Evolutionary conservation across 2,797 vertebrate genomes (phyloP), one percentile per base, ranked within the genome.

Genomic region (Morus bassanus): DNA sequence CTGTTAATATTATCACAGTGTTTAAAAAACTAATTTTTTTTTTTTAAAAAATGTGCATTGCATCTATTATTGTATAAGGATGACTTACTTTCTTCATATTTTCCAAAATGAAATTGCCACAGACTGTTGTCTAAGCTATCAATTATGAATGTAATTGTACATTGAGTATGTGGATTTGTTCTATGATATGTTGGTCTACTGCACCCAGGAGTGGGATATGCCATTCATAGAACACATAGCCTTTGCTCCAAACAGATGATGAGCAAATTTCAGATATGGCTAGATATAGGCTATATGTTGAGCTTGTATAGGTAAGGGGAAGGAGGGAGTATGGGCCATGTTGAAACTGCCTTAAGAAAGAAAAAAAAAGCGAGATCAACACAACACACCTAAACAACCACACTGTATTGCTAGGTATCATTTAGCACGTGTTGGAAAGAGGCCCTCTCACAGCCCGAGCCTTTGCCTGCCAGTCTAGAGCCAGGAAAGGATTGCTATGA

Each of bases 361-460:
- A 18, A 35, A 15, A 54, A 27, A 56, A 4, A 41, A 22, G 2
- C 3, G n/a, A 76, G 30, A 61, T 28, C 19, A 41, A n/a, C 10
- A 23, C 0, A 4, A 39, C 19, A 53, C 43, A 30, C 15, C 21
- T 54, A 45, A 83, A 37, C 35, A 83, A 69, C 12, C 15, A 69
- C 1, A 0, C 7, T 48, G 31, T 33, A 45, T 31, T 37, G 73
- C 35, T 46, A 11, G 1, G 1, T 23, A 19, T 39, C 1, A 0
- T 39, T 76, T 25, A 46, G 43, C 4, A 22, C 1, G 1, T 18
- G 31, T 21, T 59, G 21, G 24, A 67, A 89, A 41, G 13, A 18
- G 28, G 22, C 41, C 31, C 9, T 30, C 28, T 37, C 18, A 4
- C 4, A 43, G 35, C 22, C 25, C 24, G 39, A 61, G 51, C 24